Conservation (phyloP, 53 echinoderm and acorn worm genomes). For the Pentamera pediparva region DNA sequence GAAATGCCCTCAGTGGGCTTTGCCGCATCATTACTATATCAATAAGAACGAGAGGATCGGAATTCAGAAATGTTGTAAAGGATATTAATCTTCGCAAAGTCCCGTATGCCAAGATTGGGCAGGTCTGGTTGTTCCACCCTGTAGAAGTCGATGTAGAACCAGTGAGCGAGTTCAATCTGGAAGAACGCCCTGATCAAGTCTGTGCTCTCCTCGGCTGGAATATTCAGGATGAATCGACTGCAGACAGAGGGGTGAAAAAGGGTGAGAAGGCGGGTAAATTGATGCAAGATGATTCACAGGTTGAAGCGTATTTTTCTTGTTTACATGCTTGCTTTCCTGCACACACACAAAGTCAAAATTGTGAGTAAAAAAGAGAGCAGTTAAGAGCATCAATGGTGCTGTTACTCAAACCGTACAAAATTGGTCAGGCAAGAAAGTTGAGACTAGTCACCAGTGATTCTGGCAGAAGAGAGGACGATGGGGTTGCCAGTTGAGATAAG, state of each 20-base stretch:
- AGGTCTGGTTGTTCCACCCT: slow-evolving; percentile 67
- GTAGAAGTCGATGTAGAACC: slow-evolving; percentile 99
- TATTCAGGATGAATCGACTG: slow-evolving; percentile 91
- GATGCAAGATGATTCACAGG: too few relatives aligned
- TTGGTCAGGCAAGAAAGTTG: not conserved
- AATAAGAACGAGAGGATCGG: not conserved
- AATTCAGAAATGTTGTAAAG: slow-evolving; percentile 44
- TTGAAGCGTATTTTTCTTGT: too few relatives aligned
- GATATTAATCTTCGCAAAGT: slow-evolving; percentile 95
- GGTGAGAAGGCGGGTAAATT: not conserved
- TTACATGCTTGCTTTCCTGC: too few relatives aligned
- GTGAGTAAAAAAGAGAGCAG: too few relatives aligned
- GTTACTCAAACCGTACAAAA: too few relatives aligned
- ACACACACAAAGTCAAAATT: too few relatives aligned
- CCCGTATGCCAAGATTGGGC: slow-evolving; percentile 80
- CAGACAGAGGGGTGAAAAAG: slow-evolving; percentile 32
- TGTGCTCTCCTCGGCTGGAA: slow-evolving; percentile 78
- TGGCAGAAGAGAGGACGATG: too few relatives aligned
- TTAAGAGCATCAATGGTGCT: not conserved
- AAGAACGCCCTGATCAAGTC: slow-evolving; percentile 81
- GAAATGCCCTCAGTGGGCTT: too few relatives aligned
- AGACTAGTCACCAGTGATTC: too few relatives aligned
- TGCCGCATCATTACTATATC: too few relatives aligned
- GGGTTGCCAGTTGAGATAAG: too few relatives aligned
- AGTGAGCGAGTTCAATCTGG: slow-evolving; percentile 94